phyloP scores from a whole-genome alignment of 2,113 vertebrate species.

The Microcebus lehilahytsara region DNA sequence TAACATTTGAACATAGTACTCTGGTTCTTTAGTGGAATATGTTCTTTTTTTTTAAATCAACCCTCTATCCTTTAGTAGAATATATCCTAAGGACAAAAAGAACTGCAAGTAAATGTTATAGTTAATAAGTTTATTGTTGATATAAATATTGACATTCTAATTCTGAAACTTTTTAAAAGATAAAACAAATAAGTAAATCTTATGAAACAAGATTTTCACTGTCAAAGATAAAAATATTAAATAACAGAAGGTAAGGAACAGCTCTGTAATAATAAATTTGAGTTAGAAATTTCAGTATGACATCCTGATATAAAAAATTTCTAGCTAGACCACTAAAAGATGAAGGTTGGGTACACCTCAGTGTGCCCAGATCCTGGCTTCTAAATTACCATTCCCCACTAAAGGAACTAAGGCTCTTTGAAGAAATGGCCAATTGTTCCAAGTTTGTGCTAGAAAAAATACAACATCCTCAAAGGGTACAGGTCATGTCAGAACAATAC shows the following conservation, averaged over 20 bases:
- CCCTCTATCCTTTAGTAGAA: neutral
- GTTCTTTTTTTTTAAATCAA: neutral
- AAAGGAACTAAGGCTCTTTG: neutral
- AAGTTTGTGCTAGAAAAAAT: neutral
- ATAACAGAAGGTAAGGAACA: neutral
- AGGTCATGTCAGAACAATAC: neutral
- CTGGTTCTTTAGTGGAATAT: neutral
- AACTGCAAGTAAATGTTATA: neutral
- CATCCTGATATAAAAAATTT: neutral
- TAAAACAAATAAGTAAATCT: neutral
- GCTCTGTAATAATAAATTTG: neutral
- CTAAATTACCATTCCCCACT: neutral
- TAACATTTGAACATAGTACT: neutral
- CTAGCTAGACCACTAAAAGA: neutral
- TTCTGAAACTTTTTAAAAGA: neutral
- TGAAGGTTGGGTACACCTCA: neutral
- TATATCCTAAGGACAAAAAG: neutral
- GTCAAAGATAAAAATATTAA: neutral
- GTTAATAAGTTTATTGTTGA: neutral
- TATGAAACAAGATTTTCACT: neutral
- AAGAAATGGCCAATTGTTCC: neutral
- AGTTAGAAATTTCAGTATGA: constrained; percentile 7
- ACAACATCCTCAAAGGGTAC: neutral
- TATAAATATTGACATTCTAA: neutral
- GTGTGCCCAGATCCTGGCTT: neutral